These are phyloP conservation scores for Limulus polyphemus DNA, from an alignment of 2,888 invertebrate genomes.

Conservation along the genomic window DNA sequence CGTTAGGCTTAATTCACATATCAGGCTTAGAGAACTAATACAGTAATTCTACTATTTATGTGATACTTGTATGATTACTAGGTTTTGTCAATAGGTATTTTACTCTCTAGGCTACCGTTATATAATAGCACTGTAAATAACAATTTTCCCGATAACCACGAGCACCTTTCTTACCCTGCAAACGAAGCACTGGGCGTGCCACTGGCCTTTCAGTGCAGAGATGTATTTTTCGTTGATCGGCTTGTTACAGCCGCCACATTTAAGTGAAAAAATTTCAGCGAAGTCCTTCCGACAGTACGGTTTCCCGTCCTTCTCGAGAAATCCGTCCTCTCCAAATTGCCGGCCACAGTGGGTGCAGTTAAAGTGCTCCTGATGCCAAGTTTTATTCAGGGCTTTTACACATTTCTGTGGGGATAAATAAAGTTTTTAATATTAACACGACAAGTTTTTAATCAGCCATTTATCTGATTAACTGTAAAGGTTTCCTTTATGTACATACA, in stretches of 20 bases:
- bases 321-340: conserved; percentile 93
- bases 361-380: conserved; percentile 99
- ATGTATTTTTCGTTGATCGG: conserved; percentile 98
- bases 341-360: conserved; percentile 95
- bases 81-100: no score
- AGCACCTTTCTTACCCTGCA: conserved; percentile 68
- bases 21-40: no score
- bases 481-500: no score
- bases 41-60: no score
- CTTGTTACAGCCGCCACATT: conserved; percentile 88
- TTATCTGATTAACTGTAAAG: no score
- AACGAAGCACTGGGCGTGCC: conserved; percentile 97
- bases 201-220: conserved; percentile 90
- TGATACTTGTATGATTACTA: no score
- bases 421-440: no score
- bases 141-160: no score
- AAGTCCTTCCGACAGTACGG: conserved; percentile 93
- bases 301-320: conserved; percentile 90
- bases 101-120: no score
- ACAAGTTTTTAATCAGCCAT: no score
- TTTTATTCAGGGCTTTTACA: conserved; percentile 91
- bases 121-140: no score
- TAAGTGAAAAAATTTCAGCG: conserved; percentile 95
- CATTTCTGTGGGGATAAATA: conserved; percentile 65
- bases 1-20: no score